Percentiles rank a stretch among this genome's conserved stretches.
phyloP scores from a whole-genome alignment of 2,888 invertebrate species.

The Himalopsyche kuldschensis region DNA sequence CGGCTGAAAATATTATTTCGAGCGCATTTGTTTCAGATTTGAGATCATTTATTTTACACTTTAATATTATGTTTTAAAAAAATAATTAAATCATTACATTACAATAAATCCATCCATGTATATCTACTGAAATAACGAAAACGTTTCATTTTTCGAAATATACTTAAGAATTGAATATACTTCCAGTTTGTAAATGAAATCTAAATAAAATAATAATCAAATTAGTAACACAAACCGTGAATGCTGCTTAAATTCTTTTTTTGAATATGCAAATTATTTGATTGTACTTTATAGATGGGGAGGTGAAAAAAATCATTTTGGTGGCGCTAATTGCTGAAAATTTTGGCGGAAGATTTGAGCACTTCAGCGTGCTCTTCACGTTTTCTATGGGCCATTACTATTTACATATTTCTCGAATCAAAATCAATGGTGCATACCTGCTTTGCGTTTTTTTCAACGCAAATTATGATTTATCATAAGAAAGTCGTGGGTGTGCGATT shows the following conservation, averaged over 20 bases:
- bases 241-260: not conserved
- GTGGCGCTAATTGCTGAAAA: conserved; percentile 29
- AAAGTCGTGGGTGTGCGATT: no score
- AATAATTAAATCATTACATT: not conserved
- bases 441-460: not conserved
- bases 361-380: not conserved
- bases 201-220: conserved; percentile 2
- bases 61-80: no score
- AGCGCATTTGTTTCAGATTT: no score
- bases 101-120: not conserved
- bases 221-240: conserved; percentile 12
- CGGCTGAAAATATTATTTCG: no score
- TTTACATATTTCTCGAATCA: conserved; percentile 35
- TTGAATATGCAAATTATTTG: not conserved
- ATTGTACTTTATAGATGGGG: conserved; percentile 17
- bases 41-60: no score
- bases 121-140: not conserved
- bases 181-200: no score
- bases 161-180: no score
- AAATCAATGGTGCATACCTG: conserved; percentile 21
- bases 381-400: not conserved
- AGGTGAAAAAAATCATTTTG: conserved; percentile 20
- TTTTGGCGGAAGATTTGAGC: not conserved
- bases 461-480: no score
- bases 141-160: not conserved